These are phyloP conservation scores for Pachycephala philippinensis DNA, from an alignment of 2,113 vertebrate genomes.

Conservation along the genomic window DNA sequence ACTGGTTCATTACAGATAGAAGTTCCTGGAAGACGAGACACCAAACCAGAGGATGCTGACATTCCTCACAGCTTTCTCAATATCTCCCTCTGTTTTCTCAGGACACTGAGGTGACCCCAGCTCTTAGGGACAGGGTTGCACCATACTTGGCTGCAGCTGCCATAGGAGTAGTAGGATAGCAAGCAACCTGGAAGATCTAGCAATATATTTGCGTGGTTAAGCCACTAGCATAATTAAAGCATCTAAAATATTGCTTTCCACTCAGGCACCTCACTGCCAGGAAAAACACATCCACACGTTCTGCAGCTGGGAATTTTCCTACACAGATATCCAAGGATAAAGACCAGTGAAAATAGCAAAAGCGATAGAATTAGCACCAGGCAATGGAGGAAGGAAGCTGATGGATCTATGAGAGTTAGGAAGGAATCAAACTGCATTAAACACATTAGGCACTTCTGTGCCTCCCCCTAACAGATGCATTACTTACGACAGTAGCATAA, in stretches of 20 bases:
- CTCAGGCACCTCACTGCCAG: not conserved
- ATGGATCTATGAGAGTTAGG: not conserved
- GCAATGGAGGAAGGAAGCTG: not conserved
- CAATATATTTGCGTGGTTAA: not conserved
- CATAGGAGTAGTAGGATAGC: not conserved
- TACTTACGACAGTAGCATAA: not conserved
- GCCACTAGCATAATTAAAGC: not conserved
- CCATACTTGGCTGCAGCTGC: not conserved
- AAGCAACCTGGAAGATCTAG: not conserved
- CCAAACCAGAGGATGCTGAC: not conserved
- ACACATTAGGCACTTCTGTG: not conserved
- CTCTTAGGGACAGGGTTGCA: not conserved
- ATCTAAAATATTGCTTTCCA: not conserved
- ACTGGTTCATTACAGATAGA: not conserved
- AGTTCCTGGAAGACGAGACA: not conserved
- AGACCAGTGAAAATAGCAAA: not conserved
- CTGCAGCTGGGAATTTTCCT: not conserved
- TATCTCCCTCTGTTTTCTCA: not conserved
- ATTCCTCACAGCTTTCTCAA: not conserved
- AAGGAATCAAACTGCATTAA: not conserved
- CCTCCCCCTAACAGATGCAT: not conserved
- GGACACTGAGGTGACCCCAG: not conserved
- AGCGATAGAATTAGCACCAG: not conserved
- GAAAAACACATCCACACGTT: not conserved
- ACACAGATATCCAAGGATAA: not conserved